Percentiles rank a stretch among this genome's conserved stretches.
These are phyloP conservation scores for Sepiola atlantica DNA, from an alignment of 2,888 invertebrate genomes.

Conservation along the genomic window DNA sequence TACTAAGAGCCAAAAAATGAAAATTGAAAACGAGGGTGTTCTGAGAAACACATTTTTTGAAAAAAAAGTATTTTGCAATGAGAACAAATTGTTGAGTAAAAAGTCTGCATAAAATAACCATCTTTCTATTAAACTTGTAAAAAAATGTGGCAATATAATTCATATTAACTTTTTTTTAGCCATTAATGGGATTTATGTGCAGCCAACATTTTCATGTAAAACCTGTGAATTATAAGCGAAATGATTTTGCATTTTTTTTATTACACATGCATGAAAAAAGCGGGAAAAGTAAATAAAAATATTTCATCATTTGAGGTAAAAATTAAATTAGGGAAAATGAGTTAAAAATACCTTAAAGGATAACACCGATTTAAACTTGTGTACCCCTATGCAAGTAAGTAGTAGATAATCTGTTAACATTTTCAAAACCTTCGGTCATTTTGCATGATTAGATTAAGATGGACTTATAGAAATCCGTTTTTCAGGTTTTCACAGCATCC, in stretches of 20 bases:
- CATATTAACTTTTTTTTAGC: not conserved
- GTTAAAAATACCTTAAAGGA: no score
- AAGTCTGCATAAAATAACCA: not conserved
- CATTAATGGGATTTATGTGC: not conserved
- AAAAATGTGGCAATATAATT: not conserved
- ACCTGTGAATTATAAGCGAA: not conserved
- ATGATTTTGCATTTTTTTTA: not conserved
- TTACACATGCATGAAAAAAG: not conserved
- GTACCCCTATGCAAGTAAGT: no score
- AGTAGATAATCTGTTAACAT: no score
- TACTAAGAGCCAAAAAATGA: not conserved
- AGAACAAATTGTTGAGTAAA: not conserved
- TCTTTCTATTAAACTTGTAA: not conserved
- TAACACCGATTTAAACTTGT: no score
- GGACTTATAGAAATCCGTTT: no score
- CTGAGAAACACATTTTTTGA: not conserved
- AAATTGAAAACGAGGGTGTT: not conserved
- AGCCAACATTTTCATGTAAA: not conserved
- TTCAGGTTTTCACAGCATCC: no score
- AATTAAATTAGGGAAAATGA: no score
- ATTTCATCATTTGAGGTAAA: no score
- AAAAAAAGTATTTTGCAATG: not conserved
- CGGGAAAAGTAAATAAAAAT: no score
- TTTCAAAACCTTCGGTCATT: no score
- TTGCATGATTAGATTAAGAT: no score